phyloP scores from a whole-genome alignment of 2,888 invertebrate genomes.

The Pammene aurita region DNA sequence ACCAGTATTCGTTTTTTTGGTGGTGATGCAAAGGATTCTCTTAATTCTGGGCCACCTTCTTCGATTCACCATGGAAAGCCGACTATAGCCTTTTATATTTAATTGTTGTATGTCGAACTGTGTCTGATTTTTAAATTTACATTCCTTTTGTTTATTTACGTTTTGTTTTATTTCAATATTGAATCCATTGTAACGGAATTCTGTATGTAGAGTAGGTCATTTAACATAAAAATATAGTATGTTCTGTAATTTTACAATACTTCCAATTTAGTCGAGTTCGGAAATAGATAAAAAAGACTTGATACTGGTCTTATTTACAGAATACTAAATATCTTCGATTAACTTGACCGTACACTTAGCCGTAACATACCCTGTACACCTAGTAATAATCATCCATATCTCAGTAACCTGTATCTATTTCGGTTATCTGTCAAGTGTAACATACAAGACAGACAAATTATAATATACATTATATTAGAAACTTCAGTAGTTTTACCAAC shows the following conservation, averaged over 20 bases:
- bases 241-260: neutral
- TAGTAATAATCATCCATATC: constrained; percentile 10
- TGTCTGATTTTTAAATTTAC: constrained; percentile 48
- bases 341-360: neutral
- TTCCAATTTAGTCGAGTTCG: neutral
- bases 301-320: neutral
- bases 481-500: neutral
- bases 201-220: constrained; percentile 11
- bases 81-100: too few relatives aligned
- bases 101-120: constrained; percentile 44
- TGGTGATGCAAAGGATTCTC: too few relatives aligned
- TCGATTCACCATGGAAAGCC: too few relatives aligned
- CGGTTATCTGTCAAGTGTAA: constrained; percentile 1
- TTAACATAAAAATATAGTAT: neutral
- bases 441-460: neutral
- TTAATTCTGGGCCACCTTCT: too few relatives aligned
- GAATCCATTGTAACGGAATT: neutral
- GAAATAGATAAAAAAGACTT: neutral
- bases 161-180: constrained; percentile 39
- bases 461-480: neutral
- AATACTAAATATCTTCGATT: neutral
- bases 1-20: too few relatives aligned
- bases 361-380: constrained; percentile 1
- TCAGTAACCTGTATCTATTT: constrained; percentile 2
- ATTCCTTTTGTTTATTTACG: constrained; percentile 47